Evolutionary conservation across 2,113 vertebrate species (phyloP).

Genomic region (Hippocampus comes): DNA sequence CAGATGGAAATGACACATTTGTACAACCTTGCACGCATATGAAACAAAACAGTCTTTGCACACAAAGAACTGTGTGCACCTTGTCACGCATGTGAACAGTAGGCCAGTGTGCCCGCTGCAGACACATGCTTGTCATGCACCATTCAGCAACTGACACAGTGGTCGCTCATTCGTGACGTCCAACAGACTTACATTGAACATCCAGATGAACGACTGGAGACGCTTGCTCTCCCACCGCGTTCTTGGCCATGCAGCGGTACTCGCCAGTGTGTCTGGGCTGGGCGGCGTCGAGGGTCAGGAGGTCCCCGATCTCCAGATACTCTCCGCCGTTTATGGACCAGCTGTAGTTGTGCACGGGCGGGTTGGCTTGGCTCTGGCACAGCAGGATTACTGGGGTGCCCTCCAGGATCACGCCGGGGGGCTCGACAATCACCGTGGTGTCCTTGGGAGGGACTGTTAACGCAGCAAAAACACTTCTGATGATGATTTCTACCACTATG

Average conservation of each 20-base stretch:
- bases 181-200: conserved; percentile 55
- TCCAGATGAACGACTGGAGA: conserved; percentile 44
- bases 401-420: conserved; percentile 39
- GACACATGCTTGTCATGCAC: conserved; percentile 31
- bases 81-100: conserved; percentile 45
- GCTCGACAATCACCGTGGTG: conserved; percentile 29
- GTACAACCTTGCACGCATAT: too few relatives aligned
- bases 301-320: conserved; percentile 10
- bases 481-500: not conserved
- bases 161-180: conserved; percentile 13
- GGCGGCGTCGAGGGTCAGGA: conserved; percentile 14
- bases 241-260: conserved; percentile 54
- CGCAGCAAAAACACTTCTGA: not conserved
- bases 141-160: conserved; percentile 30
- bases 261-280: conserved; percentile 30
- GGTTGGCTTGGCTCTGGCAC: conserved; percentile 64
- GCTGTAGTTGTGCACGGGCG: conserved; percentile 58
- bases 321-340: conserved; percentile 56
- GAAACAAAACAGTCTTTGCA: conserved; percentile 29
- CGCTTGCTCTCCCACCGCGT: conserved; percentile 34
- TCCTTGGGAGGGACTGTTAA: conserved; percentile 61
- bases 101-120: conserved; percentile 34
- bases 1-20: too few relatives aligned
- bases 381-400: conserved; percentile 52
- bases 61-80: too few relatives aligned